These are phyloP conservation scores for Chionodraco myersi DNA, from an alignment of 2,113 vertebrate species.

Conservation along the genomic window DNA sequence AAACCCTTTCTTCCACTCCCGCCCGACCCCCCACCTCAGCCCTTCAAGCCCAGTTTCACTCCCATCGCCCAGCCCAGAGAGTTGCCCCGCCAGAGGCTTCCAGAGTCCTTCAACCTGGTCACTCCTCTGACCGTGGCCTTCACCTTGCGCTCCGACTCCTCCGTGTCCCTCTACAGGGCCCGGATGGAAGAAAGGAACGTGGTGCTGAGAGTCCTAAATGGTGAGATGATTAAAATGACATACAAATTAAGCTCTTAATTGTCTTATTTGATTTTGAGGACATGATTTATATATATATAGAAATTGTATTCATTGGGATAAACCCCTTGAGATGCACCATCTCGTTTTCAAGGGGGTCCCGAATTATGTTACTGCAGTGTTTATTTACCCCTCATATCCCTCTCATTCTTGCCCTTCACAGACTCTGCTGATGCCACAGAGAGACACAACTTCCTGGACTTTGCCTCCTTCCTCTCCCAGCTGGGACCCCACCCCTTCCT, in stretches of 20 bases:
- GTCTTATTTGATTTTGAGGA: neutral
- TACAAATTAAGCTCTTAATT: neutral
- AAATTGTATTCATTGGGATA: too few species aligned
- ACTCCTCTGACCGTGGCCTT: conserved; percentile 71
- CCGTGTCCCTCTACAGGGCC: conserved; percentile 81
- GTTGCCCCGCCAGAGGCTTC: conserved; percentile 81
- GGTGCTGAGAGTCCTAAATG: conserved; percentile 83
- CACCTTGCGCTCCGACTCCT: conserved; percentile 69
- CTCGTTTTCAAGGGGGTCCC: too few species aligned
- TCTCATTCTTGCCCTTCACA: conserved; percentile 26
- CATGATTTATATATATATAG: neutral
- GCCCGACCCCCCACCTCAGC: neutral
- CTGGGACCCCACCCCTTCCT: conserved; percentile 85
- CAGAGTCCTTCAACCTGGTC: conserved; percentile 83
- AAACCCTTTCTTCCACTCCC: neutral
- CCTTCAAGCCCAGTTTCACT: conserved; percentile 39
- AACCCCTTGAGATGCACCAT: too few species aligned
- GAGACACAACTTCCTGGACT: conserved; percentile 81
- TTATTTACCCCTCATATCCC: neutral
- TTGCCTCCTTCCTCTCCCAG: conserved; percentile 84
- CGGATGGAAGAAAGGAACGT: conserved; percentile 85
- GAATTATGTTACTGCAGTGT: neutral
- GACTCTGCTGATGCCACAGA: conserved; percentile 80
- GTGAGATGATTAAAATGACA: conserved; percentile 52
- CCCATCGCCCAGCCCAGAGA: conserved; percentile 72